Evolutionary conservation across 2,888 invertebrate genomes (phyloP).

Genomic region (Adineta ricciae): DNA sequence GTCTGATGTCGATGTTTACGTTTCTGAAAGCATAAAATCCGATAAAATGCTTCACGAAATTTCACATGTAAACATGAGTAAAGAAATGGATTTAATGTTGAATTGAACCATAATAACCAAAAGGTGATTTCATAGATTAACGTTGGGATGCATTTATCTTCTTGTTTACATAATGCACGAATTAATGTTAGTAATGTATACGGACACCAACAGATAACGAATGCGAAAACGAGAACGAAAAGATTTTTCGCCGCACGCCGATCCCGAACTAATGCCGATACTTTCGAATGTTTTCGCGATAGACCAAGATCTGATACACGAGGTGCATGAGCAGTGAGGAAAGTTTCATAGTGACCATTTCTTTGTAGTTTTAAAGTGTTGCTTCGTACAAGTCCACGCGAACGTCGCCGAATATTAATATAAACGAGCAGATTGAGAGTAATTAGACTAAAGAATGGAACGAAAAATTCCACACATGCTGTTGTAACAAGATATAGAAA

Average conservation of each 20-base stretch:
- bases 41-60: slow-evolving; percentile 37
- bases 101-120: slow-evolving; percentile 39
- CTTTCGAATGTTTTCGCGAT: background rate
- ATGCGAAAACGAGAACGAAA: slow-evolving; percentile 38
- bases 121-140: slow-evolving; percentile 37
- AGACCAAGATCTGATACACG: background rate
- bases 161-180: slow-evolving; percentile 35
- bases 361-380: background rate
- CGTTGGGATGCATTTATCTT: slow-evolving; percentile 35
- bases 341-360: background rate
- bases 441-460: slow-evolving; percentile 36
- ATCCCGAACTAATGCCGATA: slow-evolving; percentile 24
- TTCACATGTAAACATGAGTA: slow-evolving; percentile 38
- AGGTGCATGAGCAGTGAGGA: background rate
- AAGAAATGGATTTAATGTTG: slow-evolving; percentile 38
- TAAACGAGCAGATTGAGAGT: slow-evolving; percentile 37
- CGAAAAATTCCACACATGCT: slow-evolving; percentile 37
- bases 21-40: slow-evolving; percentile 22
- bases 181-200: slow-evolving; percentile 37
- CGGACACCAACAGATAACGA: slow-evolving; percentile 38
- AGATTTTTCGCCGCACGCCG: slow-evolving; percentile 37
- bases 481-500: slow-evolving; percentile 36
- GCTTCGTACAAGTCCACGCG: slow-evolving; percentile 32
- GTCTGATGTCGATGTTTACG: background rate
- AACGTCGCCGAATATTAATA: slow-evolving; percentile 36